Conservation (phyloP, 2,797 vertebrate species). For the Acridotheres tristis region DNA sequence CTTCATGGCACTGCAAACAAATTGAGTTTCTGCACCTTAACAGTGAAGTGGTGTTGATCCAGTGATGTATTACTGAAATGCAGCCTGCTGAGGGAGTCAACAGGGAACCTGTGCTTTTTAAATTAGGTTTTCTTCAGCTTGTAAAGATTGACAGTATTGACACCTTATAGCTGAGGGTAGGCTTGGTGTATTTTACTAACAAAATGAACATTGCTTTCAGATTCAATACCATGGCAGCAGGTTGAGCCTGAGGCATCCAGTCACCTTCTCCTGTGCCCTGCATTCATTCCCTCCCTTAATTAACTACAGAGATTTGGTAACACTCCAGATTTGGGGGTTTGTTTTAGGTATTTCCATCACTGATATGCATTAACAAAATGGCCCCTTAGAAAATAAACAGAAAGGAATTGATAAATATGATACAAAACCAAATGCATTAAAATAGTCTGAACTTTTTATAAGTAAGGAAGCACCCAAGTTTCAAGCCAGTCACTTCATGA, state of each 20-base stretch:
- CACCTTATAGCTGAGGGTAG: not conserved
- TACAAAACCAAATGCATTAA: not conserved
- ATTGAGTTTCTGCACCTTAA: constrained; percentile 33
- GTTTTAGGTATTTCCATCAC: not conserved
- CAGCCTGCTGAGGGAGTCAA: constrained; percentile 8
- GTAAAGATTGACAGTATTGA: constrained; percentile 3
- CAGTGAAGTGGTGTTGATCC: constrained; percentile 17
- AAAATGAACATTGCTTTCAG: constrained; percentile 21
- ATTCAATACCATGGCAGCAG: not conserved
- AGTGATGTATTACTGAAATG: constrained; percentile 21
- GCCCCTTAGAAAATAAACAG: not conserved
- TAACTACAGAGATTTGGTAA: not conserved
- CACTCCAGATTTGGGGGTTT: not conserved
- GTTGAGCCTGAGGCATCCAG: constrained; percentile 10
- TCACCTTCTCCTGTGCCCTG: constrained; percentile 9
- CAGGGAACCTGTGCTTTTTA: constrained; percentile 18
- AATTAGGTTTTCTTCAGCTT: constrained; percentile 2
- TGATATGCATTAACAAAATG: not conserved
- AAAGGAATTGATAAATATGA: not conserved
- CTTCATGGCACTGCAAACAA: constrained; percentile 6
- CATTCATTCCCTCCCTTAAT: not conserved
- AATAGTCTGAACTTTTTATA: not conserved
- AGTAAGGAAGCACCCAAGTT: not conserved
- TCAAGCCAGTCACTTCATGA: not conserved
- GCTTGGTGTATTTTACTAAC: not conserved